These are phyloP conservation scores for Cheilosia vernalis DNA, from an alignment of 2,888 invertebrate genomes.

Conservation along the genomic window DNA sequence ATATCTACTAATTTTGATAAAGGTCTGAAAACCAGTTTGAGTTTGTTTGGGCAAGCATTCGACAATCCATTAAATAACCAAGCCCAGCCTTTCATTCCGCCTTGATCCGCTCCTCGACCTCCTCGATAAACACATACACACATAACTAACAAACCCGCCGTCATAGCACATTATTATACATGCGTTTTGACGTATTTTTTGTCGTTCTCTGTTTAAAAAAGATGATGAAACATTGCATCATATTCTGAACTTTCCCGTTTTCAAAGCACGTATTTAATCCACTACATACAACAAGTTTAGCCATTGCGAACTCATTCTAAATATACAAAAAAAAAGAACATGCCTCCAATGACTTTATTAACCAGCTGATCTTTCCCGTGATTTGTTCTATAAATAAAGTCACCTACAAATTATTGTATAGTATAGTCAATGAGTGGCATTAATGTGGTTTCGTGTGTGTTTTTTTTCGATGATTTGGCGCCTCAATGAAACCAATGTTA, in stretches of 20 bases:
- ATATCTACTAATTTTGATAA: background rate
- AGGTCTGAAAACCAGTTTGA: constrained; percentile 26
- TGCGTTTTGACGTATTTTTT: constrained; percentile 2
- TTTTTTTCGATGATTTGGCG: constrained; percentile 23
- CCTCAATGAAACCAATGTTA: background rate
- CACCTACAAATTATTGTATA: constrained; percentile 19
- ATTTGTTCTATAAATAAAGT: constrained; percentile 41
- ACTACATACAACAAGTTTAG: constrained; percentile 1
- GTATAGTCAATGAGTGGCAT: constrained; percentile 27
- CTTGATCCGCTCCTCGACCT: constrained; percentile 11
- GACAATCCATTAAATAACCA: background rate
- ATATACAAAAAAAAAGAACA: constrained; percentile 23
- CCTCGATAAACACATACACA: constrained; percentile 1
- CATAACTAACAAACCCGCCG: background rate
- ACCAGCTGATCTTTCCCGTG: constrained; percentile 55
- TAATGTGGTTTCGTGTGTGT: constrained; percentile 35
- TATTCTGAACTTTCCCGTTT: constrained; percentile 51
- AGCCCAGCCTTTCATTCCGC: constrained; percentile 16
- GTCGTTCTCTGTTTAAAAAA: constrained; percentile 6
- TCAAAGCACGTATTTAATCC: constrained; percentile 19
- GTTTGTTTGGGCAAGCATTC: background rate
- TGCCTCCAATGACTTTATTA: constrained; percentile 42
- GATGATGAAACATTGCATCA: constrained; percentile 70
- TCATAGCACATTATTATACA: background rate
- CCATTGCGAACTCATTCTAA: constrained; percentile 32